These are phyloP conservation scores for Glossosoma conforme DNA, from an alignment of 1,140 invertebrate species.

Conservation along the genomic window DNA sequence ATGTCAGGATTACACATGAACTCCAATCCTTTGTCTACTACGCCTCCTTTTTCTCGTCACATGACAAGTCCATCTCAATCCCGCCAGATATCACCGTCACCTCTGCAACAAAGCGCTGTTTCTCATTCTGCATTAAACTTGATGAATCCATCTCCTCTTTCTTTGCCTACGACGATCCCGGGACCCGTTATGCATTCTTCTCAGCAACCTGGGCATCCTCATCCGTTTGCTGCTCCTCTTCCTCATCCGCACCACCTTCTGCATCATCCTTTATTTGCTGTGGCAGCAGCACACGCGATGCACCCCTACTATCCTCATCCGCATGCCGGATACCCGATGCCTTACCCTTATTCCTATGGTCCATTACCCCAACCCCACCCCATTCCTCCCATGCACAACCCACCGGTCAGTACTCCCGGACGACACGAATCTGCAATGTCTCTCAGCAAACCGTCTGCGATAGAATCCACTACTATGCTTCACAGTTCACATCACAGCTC, in stretches of 20 bases:
- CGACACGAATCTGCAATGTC: conserved; percentile 40
- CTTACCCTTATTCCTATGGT: conserved; percentile 64
- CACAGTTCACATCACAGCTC: conserved; percentile 60
- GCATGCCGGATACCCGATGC: conserved; percentile 61
- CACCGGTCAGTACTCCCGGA: conserved; percentile 50
- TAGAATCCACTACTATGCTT: conserved; percentile 65
- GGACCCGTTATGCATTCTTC: conserved; percentile 65
- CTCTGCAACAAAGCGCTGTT: conserved; percentile 46
- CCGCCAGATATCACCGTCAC: conserved; percentile 47
- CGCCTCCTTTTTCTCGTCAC: conserved; percentile 47
- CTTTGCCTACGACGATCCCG: conserved; percentile 60
- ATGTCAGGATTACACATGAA: conserved; percentile 33
- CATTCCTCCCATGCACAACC: conserved; percentile 60
- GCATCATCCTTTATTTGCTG: conserved; percentile 61
- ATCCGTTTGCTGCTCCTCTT: conserved; percentile 53
- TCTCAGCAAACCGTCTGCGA: conserved; percentile 47
- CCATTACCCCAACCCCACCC: conserved; percentile 66
- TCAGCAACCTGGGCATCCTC: conserved; percentile 59
- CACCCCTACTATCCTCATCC: conserved; percentile 65
- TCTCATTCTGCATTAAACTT: conserved; percentile 56
- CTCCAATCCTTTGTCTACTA: conserved; percentile 44
- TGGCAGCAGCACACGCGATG: conserved; percentile 55
- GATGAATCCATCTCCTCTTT: conserved; percentile 56
- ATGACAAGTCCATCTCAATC: conserved; percentile 45
- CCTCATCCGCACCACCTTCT: conserved; percentile 62